Percentiles rank a stretch among this genome's conserved stretches.
These are phyloP conservation scores for Amphilophus citrinellus DNA, from an alignment of 2,113 vertebrate species.

Conservation along the genomic window DNA sequence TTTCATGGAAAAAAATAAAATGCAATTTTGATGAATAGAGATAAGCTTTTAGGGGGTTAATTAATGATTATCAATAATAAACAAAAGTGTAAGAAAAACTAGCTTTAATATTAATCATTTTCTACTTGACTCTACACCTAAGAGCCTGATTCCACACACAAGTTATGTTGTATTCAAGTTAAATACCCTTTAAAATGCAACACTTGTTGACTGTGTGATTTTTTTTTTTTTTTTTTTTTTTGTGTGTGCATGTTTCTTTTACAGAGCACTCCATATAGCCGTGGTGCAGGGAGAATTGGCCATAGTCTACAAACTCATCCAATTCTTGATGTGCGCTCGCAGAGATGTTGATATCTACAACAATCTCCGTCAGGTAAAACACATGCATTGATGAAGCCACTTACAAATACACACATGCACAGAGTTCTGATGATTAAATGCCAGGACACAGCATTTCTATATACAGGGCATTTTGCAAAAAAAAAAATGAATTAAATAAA, in stretches of 20 bases:
- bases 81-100: no score
- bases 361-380: slow-evolving; percentile 88
- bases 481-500: background rate
- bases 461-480: background rate
- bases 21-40: background rate
- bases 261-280: slow-evolving; percentile 90
- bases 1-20: background rate
- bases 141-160: no score
- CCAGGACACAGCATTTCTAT: background rate
- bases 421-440: background rate
- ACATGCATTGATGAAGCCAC: background rate
- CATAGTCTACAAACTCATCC: slow-evolving; percentile 74
- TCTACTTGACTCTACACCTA: no score
- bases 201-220: background rate
- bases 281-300: slow-evolving; percentile 84
- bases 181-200: background rate
- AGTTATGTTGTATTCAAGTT: background rate
- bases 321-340: slow-evolving; percentile 73
- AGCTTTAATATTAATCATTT: no score
- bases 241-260: slow-evolving; percentile 39
- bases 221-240: background rate
- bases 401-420: slow-evolving; percentile 2
- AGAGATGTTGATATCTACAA: slow-evolving; percentile 86
- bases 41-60: background rate
- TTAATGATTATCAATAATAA: background rate